These are phyloP conservation scores for Plagodis dolabraria DNA, from an alignment of 2,888 invertebrate species.

Conservation along the genomic window DNA sequence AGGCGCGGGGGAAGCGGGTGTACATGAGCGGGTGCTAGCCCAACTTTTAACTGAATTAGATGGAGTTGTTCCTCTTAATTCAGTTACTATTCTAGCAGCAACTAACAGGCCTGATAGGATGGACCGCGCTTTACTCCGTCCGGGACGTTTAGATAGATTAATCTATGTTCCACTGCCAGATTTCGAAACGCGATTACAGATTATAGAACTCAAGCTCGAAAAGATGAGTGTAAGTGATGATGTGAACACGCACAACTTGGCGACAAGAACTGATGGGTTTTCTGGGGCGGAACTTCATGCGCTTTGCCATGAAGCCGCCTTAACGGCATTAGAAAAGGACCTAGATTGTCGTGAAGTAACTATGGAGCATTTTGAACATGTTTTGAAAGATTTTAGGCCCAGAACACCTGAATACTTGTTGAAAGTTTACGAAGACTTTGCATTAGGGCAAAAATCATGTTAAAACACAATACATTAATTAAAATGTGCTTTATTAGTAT, in stretches of 20 bases:
- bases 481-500: background rate
- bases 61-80: slow-evolving; percentile 93
- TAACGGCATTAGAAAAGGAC: slow-evolving; percentile 92
- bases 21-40: slow-evolving; percentile 96
- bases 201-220: slow-evolving; percentile 90
- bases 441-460: slow-evolving; percentile 66
- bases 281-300: slow-evolving; percentile 97
- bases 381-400: slow-evolving; percentile 89
- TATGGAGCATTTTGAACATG: slow-evolving; percentile 89
- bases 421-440: slow-evolving; percentile 89
- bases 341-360: slow-evolving; percentile 86
- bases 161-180: slow-evolving; percentile 98
- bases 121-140: slow-evolving; percentile 95
- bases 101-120: slow-evolving; percentile 98
- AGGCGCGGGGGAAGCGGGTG: slow-evolving; percentile 87
- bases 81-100: slow-evolving; percentile 97
- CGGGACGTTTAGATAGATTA: slow-evolving; percentile 95
- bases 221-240: slow-evolving; percentile 89
- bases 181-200: slow-evolving; percentile 90
- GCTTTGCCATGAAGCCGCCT: slow-evolving; percentile 96
- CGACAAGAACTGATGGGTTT: slow-evolving; percentile 90
- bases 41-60: slow-evolving; percentile 98
- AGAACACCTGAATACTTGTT: slow-evolving; percentile 90
- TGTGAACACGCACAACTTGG: slow-evolving; percentile 88
- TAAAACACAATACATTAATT: slow-evolving; percentile 28